These are phyloP conservation scores for Homarus americanus DNA, from an alignment of 1,140 invertebrate species.

Conservation along the genomic window DNA sequence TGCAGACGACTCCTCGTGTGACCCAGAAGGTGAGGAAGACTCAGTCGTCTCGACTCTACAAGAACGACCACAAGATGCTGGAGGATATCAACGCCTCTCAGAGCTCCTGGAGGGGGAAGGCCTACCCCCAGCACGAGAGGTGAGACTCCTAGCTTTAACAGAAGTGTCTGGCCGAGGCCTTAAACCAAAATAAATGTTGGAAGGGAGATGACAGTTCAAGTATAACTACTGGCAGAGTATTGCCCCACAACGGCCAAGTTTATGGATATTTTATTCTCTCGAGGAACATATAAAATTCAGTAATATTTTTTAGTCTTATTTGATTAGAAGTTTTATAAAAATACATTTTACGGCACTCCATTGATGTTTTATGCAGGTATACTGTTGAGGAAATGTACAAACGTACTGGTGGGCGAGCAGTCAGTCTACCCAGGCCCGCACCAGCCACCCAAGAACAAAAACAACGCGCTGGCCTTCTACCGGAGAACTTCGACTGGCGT, in stretches of 20 bases:
- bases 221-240: too few relatives aligned
- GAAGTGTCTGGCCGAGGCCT: too few relatives aligned
- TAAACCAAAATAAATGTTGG: too few relatives aligned
- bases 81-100: constrained; percentile 78
- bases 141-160: too few relatives aligned
- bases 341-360: too few relatives aligned
- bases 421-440: constrained; percentile 1
- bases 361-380: constrained; percentile 73
- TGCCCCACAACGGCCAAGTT: too few relatives aligned
- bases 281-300: too few relatives aligned
- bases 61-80: constrained; percentile 76
- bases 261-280: too few relatives aligned
- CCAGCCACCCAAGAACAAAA: constrained; percentile 38
- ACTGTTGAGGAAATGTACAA: constrained; percentile 77
- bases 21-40: neutral
- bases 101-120: constrained; percentile 78
- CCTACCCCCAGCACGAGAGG: constrained; percentile 78
- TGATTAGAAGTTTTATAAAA: too few relatives aligned
- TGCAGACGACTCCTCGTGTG: neutral
- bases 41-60: constrained; percentile 32
- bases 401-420: constrained; percentile 77
- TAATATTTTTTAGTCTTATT: too few relatives aligned
- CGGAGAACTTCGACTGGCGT: constrained; percentile 81
- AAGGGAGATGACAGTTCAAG: too few relatives aligned
- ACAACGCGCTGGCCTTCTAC: constrained; percentile 76